These are phyloP conservation scores for Pelodiscus sinensis DNA, from an alignment of 2,113 vertebrate genomes.

Conservation along the genomic window DNA sequence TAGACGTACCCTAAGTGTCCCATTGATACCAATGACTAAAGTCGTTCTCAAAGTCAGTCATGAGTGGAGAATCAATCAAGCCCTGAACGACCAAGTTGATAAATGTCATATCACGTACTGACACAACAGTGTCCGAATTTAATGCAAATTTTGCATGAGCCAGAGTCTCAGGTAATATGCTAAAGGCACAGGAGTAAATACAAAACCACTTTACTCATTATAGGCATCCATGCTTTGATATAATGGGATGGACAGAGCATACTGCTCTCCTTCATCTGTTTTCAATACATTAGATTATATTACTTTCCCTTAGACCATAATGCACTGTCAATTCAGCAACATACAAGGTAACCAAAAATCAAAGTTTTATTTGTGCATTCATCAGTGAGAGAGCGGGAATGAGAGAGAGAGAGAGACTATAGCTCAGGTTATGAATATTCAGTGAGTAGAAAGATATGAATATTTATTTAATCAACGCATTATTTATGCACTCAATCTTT, in stretches of 20 bases:
- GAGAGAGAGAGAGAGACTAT: no score
- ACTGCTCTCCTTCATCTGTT: not conserved
- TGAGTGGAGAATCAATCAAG: not conserved
- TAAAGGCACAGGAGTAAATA: not conserved
- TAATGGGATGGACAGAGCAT: not conserved
- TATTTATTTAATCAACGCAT: not conserved
- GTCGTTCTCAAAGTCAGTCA: not conserved
- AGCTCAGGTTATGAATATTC: not conserved
- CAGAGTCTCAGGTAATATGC: not conserved
- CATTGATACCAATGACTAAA: not conserved
- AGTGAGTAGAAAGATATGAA: not conserved
- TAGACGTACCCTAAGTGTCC: not conserved
- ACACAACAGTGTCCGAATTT: not conserved
- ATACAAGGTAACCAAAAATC: rapidly evolving
- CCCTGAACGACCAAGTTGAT: not conserved
- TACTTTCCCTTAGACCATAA: not conserved
- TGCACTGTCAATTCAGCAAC: not conserved
- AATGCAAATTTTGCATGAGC: not conserved
- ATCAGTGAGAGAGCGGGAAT: no score
- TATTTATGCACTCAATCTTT: not conserved
- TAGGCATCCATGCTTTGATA: not conserved
- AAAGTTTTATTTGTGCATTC: not conserved
- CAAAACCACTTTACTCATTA: not conserved
- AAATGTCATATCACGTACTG: not conserved
- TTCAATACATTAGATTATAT: not conserved